Conservation (phyloP, 2,113 vertebrate species). For the Pelusios castaneus region DNA sequence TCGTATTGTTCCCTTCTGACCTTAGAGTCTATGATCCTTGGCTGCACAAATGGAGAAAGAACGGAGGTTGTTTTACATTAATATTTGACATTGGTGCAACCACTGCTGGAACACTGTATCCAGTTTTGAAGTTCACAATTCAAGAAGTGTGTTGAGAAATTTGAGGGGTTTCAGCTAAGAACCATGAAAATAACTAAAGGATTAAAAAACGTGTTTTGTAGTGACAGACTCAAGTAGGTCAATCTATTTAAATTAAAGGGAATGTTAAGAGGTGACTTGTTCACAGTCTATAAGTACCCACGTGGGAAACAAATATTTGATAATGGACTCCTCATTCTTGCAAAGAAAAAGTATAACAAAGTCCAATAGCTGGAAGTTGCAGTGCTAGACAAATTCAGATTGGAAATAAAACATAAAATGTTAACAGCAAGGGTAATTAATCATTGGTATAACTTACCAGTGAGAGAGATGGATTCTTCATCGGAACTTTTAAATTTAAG, state of each 20-base stretch:
- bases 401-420: neutral
- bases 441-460: no score
- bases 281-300: neutral
- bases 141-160: neutral
- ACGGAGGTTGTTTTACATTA: neutral
- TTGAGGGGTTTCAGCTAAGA: neutral
- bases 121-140: neutral
- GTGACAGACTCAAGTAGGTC: neutral
- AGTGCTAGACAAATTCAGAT: neutral
- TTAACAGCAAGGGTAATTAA: no score
- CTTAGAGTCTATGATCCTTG: no score
- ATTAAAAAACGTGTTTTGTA: neutral
- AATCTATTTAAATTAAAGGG: neutral
- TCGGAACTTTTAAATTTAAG: no score
- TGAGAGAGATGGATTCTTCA: no score
- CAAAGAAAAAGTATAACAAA: neutral
- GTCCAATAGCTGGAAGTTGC: neutral
- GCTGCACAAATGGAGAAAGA: neutral
- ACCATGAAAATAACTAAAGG: neutral
- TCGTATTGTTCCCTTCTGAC: no score
- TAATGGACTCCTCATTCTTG: neutral
- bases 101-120: neutral
- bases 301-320: neutral
- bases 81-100: neutral
- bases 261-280: neutral